A percentile compares a stretch with the other conserved stretches of the same genome.
Evolutionary conservation across 2,113 vertebrate genomes (phyloP).

Genomic region (Scomber japonicus): DNA sequence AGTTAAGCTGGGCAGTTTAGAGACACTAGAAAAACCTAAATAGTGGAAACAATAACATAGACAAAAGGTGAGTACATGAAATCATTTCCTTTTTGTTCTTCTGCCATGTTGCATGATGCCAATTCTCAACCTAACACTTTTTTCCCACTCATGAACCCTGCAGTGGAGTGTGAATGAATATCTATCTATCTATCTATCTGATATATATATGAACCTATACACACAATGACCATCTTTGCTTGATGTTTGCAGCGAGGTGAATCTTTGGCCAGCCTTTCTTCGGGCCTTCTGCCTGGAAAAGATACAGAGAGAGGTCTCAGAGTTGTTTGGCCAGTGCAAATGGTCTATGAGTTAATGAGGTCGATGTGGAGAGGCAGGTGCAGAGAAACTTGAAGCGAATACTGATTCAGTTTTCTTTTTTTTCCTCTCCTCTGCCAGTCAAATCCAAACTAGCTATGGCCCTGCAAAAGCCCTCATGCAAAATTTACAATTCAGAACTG

Average conservation of each 20-base stretch:
- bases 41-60: no score
- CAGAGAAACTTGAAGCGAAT: constrained; percentile 82
- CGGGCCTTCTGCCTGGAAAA: constrained; percentile 65
- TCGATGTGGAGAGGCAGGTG: constrained; percentile 84
- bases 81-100: no score
- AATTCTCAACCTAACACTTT: no score
- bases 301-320: constrained; percentile 80
- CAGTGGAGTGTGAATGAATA: no score
- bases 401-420: constrained; percentile 70
- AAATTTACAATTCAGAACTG: constrained; percentile 36
- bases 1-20: background rate
- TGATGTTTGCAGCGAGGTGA: constrained; percentile 49
- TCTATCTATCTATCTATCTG: background rate
- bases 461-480: constrained; percentile 30
- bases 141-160: no score
- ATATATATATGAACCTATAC: constrained; percentile 50
- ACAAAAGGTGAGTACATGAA: no score
- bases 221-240: constrained; percentile 57
- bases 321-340: constrained; percentile 80
- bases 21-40: background rate
- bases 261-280: constrained; percentile 65
- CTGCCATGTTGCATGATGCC: no score
- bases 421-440: constrained; percentile 38
- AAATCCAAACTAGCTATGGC: constrained; percentile 42
- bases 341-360: constrained; percentile 83